Base-by-base conservation (phyloP, 2,797 vertebrate genomes). In the Leuciscus waleckii region DNA sequence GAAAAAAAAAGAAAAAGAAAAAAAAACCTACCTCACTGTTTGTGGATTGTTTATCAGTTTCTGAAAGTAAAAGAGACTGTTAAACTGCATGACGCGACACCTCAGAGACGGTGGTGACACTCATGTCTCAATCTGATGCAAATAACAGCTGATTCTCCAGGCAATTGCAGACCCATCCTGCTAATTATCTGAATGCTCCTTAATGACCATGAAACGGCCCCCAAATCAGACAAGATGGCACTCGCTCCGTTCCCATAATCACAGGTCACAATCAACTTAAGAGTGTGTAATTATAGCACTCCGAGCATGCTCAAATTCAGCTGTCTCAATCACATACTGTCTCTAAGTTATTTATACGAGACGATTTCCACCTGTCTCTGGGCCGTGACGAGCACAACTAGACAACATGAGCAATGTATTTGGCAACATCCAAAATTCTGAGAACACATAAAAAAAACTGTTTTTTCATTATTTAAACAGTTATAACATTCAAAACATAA, bases 121-220 rank as follows among this genome's bases (percentile, higher is more conserved):
- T 54, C 21, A 0, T n/a, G 58, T 79, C 43, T 21, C 79, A 54
- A 16, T 84, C 46, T 32, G 49, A 84, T 3, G 19, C 61, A 77
- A 77, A 78, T 23, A 78, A 61, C 83, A 70, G 37, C 75, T 83
- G 83, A 71, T 65, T 71, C 82, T 82, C 23, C 51, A 79, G 81
- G 78, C 13, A 74, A 87, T 43, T 65, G 43, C 43, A 87, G 65
- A 79, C 56, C 85, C 41, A 58, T 85, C 81, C 61, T 76, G 56
- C 78, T 88, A 82, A 82, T 82, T 83, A 87, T 43, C 85, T 73
- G 65, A 87, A 85, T 82, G 76, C 35, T 79, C n/a, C 41, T 46
- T 67, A 84, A 85, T 79, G 37, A 77, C 68, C 68, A 79, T 73
- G 82, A 80, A 87, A 84, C 56, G 41, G 70, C 70, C 82, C 26